phyloP scores from a whole-genome alignment of 2,797 vertebrate genomes.

The Hydrocynus forskahlii region DNA sequence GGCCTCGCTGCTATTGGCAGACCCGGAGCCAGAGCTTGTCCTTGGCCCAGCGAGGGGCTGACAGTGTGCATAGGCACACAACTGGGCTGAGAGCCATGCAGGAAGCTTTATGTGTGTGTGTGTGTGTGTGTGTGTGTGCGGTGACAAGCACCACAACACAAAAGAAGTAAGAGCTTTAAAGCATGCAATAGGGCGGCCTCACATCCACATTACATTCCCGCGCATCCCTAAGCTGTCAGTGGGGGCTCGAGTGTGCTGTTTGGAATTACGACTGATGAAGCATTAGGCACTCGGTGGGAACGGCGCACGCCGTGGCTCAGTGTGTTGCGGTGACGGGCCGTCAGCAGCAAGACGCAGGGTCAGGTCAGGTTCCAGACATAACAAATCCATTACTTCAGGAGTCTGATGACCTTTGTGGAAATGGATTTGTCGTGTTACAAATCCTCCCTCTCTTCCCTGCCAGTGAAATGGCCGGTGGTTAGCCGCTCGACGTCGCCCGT shows the following conservation, averaged over 20 bases:
- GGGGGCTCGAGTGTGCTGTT: constrained; percentile 8
- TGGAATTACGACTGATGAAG: constrained; percentile 45
- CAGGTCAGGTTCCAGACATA: constrained; percentile 42
- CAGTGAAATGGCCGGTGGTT: constrained; percentile 40
- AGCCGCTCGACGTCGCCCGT: constrained; percentile 26
- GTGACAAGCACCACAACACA: constrained; percentile 24
- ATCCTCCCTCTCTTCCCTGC: constrained; percentile 36
- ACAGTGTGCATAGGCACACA: constrained; percentile 37
- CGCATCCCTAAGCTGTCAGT: constrained; percentile 42
- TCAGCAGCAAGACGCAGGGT: constrained; percentile 24
- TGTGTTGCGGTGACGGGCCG: constrained; percentile 29
- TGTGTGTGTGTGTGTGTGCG: constrained; percentile 33
- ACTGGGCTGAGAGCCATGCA: constrained; percentile 44
- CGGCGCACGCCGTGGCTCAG: not conserved
- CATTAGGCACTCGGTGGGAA: constrained; percentile 27
- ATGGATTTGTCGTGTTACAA: constrained; percentile 59
- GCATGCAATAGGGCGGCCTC: not conserved
- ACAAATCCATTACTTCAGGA: constrained; percentile 55
- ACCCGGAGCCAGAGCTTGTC: constrained; percentile 43
- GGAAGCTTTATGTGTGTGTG: constrained; percentile 28
- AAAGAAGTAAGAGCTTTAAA: constrained; percentile 38
- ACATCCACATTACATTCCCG: constrained; percentile 21
- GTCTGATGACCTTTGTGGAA: constrained; percentile 52
- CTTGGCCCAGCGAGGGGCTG: constrained; percentile 55
- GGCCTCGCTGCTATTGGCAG: constrained; percentile 33